Conservation (phyloP, 2,888 invertebrate genomes). For the Nomada flava region DNA sequence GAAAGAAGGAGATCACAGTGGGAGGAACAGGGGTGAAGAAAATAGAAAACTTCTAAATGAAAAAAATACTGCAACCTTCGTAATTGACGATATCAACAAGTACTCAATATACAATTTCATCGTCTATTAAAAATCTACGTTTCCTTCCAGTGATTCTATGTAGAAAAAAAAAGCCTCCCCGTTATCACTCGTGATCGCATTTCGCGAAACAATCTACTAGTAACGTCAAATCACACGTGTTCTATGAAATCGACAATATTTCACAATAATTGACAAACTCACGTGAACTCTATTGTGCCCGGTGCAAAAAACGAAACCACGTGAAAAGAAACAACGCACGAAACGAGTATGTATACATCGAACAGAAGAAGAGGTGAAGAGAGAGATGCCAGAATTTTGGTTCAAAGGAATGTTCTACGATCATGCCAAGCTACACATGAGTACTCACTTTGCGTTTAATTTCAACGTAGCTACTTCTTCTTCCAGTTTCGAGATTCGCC, state of each 20-base stretch:
- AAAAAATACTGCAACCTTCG: neutral
- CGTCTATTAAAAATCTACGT: no score
- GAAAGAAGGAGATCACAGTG: conserved; percentile 15
- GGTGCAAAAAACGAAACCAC: conserved; percentile 16
- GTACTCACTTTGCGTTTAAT: conserved; percentile 79
- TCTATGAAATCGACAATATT: neutral
- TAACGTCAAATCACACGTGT: neutral
- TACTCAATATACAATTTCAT: conserved; percentile 3
- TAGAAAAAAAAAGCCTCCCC: neutral
- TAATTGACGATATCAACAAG: conserved; percentile 14
- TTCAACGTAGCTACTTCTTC: conserved; percentile 78
- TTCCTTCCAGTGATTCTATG: no score
- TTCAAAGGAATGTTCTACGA: conserved; percentile 21
- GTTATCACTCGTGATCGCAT: neutral
- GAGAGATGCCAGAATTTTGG: conserved; percentile 5
- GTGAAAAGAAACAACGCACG: conserved; percentile 6
- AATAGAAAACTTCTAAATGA: conserved; percentile 1
- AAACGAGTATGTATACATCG: conserved; percentile 11
- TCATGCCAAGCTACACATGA: conserved; percentile 19
- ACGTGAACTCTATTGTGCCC: conserved; percentile 13
- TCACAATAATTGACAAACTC: conserved; percentile 8
- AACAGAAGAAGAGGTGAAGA: neutral
- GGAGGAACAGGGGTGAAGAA: conserved; percentile 19
- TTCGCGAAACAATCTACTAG: neutral
- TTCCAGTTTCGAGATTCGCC: conserved; percentile 77